phyloP scores from a whole-genome alignment of 2,888 invertebrate species.

The Pandemis corylana region DNA sequence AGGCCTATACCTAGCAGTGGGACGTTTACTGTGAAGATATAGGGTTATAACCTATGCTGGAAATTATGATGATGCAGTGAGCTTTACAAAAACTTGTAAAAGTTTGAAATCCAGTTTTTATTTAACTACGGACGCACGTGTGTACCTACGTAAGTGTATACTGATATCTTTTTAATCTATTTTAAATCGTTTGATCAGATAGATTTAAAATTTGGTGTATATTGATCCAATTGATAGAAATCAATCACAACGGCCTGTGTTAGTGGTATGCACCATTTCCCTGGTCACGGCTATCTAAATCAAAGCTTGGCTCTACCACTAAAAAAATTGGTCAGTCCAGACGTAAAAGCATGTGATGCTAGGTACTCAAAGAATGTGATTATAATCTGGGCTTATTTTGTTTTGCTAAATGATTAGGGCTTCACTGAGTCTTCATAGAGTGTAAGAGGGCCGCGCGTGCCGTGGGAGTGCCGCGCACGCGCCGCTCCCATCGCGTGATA shows the following conservation, averaged over 20 bases:
- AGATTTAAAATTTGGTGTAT: neutral
- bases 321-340: neutral
- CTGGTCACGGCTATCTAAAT: no score
- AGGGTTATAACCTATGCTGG: no score
- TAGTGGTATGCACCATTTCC: neutral
- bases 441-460: conserved; percentile 64
- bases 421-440: conserved; percentile 42
- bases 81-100: no score
- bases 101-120: no score
- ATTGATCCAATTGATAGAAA: no score
- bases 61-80: no score
- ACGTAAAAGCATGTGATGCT: neutral
- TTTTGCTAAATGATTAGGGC: neutral
- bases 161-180: no score
- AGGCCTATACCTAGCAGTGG: no score
- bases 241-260: neutral
- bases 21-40: no score
- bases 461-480: conserved; percentile 84
- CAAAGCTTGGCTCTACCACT: neutral
- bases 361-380: no score
- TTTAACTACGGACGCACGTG: no score
- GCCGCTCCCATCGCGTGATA: conserved; percentile 83
- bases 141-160: no score
- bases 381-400: neutral
- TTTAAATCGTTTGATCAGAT: neutral